phyloP scores from a whole-genome alignment of 2,113 vertebrate genomes.

The Myocastor coypus region DNA sequence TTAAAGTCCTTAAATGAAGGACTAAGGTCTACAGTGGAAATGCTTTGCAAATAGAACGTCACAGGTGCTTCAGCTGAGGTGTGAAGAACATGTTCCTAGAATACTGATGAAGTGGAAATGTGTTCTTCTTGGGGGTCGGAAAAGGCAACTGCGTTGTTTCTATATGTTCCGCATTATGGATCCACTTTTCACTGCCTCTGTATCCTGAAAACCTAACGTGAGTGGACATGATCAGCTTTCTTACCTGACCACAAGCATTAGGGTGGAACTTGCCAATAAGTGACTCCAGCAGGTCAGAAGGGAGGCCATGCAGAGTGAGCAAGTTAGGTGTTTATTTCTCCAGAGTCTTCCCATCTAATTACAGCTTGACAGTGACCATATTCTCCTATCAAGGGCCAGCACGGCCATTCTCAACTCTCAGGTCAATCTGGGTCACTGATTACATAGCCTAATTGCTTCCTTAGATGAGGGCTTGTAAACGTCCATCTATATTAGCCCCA shows the following conservation, averaged over 20 bases:
- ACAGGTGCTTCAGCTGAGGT: not conserved
- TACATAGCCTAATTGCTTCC: not conserved
- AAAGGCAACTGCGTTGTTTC: not conserved
- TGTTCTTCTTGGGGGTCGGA: not conserved
- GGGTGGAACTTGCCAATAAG: not conserved
- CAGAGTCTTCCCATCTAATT: not conserved
- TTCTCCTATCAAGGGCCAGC: not conserved
- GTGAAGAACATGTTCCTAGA: slow-evolving; percentile 30
- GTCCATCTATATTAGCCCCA: not conserved
- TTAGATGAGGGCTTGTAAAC: not conserved
- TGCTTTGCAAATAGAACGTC: not conserved
- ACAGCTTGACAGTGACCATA: not conserved
- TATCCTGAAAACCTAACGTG: not conserved
- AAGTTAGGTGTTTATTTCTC: not conserved
- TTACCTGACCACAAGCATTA: not conserved
- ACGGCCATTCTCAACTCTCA: not conserved
- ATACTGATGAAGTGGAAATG: not conserved
- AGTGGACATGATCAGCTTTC: not conserved
- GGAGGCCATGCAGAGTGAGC: not conserved
- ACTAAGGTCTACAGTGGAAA: slow-evolving; percentile 33
- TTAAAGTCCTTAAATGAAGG: not conserved
- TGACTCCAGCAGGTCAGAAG: not conserved
- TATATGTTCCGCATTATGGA: not conserved
- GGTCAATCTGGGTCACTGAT: not conserved
- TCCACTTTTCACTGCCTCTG: not conserved